A percentile compares a stretch with the other conserved stretches of the same genome.
Conservation (phyloP, 2,888 invertebrate genomes). For the Oscheius sp. region DNA sequence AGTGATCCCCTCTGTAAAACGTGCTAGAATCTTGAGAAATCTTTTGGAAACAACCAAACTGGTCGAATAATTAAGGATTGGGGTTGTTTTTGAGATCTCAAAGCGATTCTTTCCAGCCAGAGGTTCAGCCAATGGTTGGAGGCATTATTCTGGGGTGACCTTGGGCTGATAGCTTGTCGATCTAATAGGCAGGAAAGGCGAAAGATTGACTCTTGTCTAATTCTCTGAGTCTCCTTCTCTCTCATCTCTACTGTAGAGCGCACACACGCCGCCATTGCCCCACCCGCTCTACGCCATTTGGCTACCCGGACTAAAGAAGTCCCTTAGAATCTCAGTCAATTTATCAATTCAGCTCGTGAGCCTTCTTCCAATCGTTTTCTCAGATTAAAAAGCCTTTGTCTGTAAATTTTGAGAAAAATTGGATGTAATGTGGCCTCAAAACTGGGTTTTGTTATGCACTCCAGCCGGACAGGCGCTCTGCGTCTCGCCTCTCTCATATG, state of each 20-base stretch:
- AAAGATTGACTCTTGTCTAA: conserved; percentile 11
- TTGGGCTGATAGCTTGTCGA: no score
- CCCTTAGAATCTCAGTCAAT: no score
- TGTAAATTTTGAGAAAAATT: neutral
- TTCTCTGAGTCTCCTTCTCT: conserved; percentile 27
- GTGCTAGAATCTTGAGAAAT: no score
- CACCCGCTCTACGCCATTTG: conserved; percentile 17
- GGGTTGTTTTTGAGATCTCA: no score
- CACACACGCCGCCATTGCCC: conserved; percentile 27
- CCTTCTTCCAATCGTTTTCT: conserved; percentile 9
- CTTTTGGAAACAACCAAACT: no score
- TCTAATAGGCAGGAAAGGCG: no score
- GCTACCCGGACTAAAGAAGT: conserved; percentile 7
- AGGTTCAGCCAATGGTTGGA: no score
- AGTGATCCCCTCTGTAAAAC: no score
- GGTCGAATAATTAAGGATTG: no score
- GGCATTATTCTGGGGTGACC: no score
- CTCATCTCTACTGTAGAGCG: conserved; percentile 27
- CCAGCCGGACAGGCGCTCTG: conserved; percentile 17
- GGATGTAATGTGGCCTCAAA: neutral
- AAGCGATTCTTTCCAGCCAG: no score
- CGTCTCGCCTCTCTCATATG: neutral
- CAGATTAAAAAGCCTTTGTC: neutral
- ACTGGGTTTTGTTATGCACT: conserved; percentile 19
- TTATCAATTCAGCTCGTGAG: no score